These are phyloP conservation scores for Balearica regulorum DNA, from an alignment of 2,797 vertebrate genomes.

Conservation along the genomic window DNA sequence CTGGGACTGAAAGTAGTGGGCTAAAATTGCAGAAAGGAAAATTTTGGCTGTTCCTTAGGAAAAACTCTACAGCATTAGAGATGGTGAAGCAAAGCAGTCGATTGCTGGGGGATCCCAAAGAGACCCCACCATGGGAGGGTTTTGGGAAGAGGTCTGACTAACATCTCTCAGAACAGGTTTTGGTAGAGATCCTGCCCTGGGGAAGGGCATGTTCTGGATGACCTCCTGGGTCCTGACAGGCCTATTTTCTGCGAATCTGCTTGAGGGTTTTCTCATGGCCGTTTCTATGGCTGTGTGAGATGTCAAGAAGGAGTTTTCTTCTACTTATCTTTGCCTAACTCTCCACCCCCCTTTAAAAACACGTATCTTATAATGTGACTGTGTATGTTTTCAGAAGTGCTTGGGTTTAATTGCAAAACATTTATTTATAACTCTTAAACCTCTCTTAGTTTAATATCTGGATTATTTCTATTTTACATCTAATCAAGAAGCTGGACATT, in stretches of 20 bases:
- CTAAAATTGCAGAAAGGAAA: background rate
- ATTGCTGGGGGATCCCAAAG: background rate
- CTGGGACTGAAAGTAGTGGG: background rate
- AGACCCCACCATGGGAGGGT: background rate
- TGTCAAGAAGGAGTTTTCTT: background rate
- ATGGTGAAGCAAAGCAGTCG: background rate
- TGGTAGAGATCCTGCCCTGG: background rate
- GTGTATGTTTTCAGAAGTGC: background rate
- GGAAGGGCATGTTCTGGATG: background rate
- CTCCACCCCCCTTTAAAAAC: background rate
- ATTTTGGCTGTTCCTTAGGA: background rate
- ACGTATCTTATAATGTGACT: background rate
- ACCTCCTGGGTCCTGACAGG: background rate
- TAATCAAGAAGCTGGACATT: background rate
- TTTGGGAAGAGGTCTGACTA: background rate
- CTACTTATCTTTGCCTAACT: background rate
- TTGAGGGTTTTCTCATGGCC: background rate
- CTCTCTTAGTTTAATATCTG: background rate
- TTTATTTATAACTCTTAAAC: background rate
- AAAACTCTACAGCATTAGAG: background rate
- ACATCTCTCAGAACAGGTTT: background rate
- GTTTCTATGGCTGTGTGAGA: background rate
- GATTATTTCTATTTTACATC: background rate
- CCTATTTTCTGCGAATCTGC: background rate
- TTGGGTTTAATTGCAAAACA: background rate